These are phyloP conservation scores for Naso thynnoides DNA, from an alignment of 2,797 vertebrate genomes.

Conservation along the genomic window DNA sequence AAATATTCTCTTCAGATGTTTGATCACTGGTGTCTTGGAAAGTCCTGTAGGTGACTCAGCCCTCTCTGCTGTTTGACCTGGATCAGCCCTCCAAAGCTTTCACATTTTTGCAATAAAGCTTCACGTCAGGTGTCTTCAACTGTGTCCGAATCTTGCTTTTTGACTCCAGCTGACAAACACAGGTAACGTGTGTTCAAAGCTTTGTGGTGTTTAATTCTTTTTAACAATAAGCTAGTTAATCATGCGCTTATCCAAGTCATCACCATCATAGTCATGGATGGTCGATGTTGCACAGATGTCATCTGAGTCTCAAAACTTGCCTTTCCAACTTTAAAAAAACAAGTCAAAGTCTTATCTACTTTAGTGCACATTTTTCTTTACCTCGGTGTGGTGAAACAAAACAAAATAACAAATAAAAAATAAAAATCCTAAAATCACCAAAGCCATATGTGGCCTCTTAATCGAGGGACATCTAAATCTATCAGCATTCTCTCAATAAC, in stretches of 20 bases:
- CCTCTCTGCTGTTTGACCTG: too few relatives aligned
- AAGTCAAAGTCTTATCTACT: conserved; percentile 32
- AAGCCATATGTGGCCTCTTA: too few relatives aligned
- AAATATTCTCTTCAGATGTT: too few relatives aligned
- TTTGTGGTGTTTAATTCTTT: not conserved
- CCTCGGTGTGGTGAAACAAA: not conserved
- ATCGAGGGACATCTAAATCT: not conserved
- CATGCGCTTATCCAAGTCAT: conserved; percentile 19
- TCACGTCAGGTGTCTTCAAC: too few relatives aligned
- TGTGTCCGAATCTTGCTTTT: too few relatives aligned
- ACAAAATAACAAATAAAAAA: not conserved
- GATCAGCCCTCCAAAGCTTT: too few relatives aligned
- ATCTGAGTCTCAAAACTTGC: conserved; percentile 7
- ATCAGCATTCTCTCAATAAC: not conserved
- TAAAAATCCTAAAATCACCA: too few relatives aligned
- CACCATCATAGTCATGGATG: conserved; percentile 4
- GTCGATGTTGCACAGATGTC: conserved; percentile 31
- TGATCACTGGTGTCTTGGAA: too few relatives aligned
- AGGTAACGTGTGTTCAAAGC: too few relatives aligned
- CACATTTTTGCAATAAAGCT: too few relatives aligned
- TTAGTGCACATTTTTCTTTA: conserved; percentile 19
- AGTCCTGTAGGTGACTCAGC: too few relatives aligned
- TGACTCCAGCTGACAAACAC: too few relatives aligned
- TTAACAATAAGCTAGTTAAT: not conserved
- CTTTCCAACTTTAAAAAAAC: conserved; percentile 29